These are phyloP conservation scores for Schizopygopsis malacanthus DNA, from an alignment of 2,797 vertebrate species.

Conservation along the genomic window DNA sequence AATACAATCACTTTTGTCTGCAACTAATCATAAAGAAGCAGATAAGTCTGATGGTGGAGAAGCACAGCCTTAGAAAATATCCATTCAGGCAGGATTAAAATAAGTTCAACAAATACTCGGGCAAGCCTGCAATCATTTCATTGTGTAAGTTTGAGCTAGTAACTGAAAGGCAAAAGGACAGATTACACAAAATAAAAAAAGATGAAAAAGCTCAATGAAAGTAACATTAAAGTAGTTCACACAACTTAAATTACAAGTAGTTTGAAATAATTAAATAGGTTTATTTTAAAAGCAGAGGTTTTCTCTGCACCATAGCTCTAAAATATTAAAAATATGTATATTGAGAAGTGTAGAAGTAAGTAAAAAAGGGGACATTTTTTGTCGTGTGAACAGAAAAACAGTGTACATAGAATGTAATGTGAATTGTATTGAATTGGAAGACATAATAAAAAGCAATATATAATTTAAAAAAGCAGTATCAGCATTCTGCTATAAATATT, in stretches of 20 bases:
- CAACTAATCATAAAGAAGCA: conserved; percentile 35
- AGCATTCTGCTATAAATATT: not conserved
- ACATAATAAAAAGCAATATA: not conserved
- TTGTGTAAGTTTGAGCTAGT: not conserved
- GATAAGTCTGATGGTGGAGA: conserved; percentile 25
- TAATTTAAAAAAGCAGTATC: not conserved
- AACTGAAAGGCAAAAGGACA: not conserved
- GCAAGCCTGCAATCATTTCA: not conserved
- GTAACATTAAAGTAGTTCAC: not conserved
- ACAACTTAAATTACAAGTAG: not conserved
- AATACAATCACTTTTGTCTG: conserved; percentile 39
- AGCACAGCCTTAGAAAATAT: not conserved
- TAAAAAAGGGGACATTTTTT: not conserved
- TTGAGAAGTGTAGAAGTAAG: not conserved
- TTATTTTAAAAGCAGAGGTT: not conserved
- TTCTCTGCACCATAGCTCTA: not conserved
- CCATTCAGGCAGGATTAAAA: conserved; percentile 4
- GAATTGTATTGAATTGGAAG: not conserved
- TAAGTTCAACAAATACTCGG: conserved; percentile 2
- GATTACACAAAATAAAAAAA: not conserved
- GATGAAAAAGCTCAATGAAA: not conserved
- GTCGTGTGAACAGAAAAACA: not conserved
- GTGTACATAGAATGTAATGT: not conserved
- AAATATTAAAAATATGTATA: not conserved
- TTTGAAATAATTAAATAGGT: not conserved